phyloP scores from a whole-genome alignment of 2,888 invertebrate species.

The Leptopterna dolabrata region DNA sequence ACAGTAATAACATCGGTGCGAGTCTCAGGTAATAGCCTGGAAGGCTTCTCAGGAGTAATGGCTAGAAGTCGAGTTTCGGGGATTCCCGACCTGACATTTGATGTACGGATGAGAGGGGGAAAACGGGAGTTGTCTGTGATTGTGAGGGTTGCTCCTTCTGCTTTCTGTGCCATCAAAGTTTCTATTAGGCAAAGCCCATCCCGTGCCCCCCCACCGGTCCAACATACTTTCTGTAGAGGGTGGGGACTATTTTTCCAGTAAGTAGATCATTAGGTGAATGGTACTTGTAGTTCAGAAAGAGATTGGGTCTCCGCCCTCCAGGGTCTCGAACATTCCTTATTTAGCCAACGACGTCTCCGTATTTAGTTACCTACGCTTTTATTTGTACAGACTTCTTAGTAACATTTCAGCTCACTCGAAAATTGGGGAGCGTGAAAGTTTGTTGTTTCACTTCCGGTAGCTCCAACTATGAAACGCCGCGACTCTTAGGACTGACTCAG shows the following conservation, averaged over 20 bases:
- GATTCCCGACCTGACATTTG: not conserved
- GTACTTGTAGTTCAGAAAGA: not conserved
- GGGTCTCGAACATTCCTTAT: not conserved
- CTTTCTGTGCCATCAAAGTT: conserved; percentile 33
- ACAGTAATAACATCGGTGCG: conserved; percentile 23
- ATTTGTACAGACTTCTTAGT: not conserved
- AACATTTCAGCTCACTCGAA: not conserved
- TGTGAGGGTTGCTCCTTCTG: conserved; percentile 26
- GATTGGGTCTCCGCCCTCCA: not conserved
- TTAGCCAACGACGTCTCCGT: not conserved
- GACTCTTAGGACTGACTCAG: no score
- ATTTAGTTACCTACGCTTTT: not conserved
- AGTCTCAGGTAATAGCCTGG: not conserved
- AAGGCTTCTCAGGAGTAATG: conserved; percentile 5
- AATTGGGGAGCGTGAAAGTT: no score
- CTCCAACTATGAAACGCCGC: no score
- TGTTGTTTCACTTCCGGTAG: no score
- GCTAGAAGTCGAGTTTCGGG: conserved; percentile 35
- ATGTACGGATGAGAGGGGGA: not conserved
- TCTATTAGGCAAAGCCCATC: conserved; percentile 30
- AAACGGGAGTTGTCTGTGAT: conserved; percentile 22
- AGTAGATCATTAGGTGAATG: conserved; percentile 19
- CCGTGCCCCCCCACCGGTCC: not conserved
- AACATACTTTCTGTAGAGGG: not conserved
- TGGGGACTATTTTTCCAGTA: not conserved